These are phyloP conservation scores for Agrypnia vestita DNA, from an alignment of 1,140 invertebrate species.

Conservation along the genomic window DNA sequence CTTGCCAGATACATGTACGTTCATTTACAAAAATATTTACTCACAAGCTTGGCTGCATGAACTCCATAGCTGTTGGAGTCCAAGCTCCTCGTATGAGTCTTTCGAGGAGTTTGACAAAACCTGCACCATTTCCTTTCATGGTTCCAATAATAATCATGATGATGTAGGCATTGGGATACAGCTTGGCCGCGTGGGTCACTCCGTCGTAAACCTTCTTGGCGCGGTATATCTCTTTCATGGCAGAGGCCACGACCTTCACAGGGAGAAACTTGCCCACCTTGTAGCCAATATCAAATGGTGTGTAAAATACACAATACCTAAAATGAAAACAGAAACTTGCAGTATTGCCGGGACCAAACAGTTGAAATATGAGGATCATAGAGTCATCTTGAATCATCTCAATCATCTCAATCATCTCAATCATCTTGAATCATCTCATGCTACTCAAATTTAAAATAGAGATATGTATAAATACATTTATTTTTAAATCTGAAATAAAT, in stretches of 20 bases:
- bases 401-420: no score
- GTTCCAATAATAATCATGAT: conserved; percentile 98
- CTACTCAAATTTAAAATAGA: no score
- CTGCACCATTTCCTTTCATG: conserved; percentile 96
- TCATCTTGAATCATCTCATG: no score
- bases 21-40: no score
- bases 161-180: conserved; percentile 97
- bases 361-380: no score
- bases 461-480: no score
- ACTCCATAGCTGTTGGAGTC: conserved; percentile 98
- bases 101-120: conserved; percentile 93
- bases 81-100: conserved; percentile 95
- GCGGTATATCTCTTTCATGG: conserved; percentile 97
- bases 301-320: conserved; percentile 99
- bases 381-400: no score
- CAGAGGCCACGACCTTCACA: conserved; percentile 91
- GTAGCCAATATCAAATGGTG: conserved; percentile 97
- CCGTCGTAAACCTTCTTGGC: conserved; percentile 99
- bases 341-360: no score
- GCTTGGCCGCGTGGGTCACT: conserved; percentile 94
- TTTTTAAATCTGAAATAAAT: no score
- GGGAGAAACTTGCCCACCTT: conserved; percentile 97
- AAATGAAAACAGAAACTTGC: conserved; percentile 62
- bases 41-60: conserved; percentile 99
- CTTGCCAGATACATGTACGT: no score